These are phyloP conservation scores for Poecile montanus DNA, from an alignment of 2,797 vertebrate genomes.

Conservation along the genomic window DNA sequence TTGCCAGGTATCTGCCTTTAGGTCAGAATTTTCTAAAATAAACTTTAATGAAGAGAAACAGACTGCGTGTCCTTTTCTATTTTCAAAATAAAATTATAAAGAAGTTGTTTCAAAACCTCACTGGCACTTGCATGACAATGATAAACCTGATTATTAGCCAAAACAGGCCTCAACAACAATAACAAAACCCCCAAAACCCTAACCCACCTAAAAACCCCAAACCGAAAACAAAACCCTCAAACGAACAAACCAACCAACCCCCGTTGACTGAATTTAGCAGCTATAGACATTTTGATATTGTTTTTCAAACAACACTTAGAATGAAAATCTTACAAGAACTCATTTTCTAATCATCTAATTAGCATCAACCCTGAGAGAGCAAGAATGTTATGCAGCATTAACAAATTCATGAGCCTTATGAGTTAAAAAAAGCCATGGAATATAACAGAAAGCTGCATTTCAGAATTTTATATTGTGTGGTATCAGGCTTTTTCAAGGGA, in stretches of 20 bases:
- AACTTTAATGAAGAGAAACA: background rate
- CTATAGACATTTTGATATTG: background rate
- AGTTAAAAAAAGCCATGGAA: slow-evolving; percentile 1
- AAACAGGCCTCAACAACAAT: background rate
- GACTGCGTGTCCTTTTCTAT: background rate
- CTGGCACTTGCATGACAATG: background rate
- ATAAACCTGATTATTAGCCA: background rate
- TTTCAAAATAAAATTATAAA: background rate
- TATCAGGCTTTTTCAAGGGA: slow-evolving; percentile 35
- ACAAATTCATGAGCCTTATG: slow-evolving; percentile 27
- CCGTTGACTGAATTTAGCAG: background rate
- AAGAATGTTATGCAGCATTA: slow-evolving; percentile 21
- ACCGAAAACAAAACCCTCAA: background rate
- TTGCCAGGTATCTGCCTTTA: slow-evolving; percentile 2
- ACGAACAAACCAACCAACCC: background rate
- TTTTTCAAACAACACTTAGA: slow-evolving; percentile 20
- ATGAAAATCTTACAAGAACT: background rate
- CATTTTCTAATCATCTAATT: slow-evolving; percentile 25
- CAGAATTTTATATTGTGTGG: background rate
- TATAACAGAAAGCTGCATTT: slow-evolving; percentile 31
- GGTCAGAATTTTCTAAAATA: background rate
- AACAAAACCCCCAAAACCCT: background rate
- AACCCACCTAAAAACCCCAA: background rate
- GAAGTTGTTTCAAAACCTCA: background rate
- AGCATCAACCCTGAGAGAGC: background rate